These are phyloP conservation scores for Atractosteus spatula DNA, from an alignment of 2,113 vertebrate species.

Conservation along the genomic window DNA sequence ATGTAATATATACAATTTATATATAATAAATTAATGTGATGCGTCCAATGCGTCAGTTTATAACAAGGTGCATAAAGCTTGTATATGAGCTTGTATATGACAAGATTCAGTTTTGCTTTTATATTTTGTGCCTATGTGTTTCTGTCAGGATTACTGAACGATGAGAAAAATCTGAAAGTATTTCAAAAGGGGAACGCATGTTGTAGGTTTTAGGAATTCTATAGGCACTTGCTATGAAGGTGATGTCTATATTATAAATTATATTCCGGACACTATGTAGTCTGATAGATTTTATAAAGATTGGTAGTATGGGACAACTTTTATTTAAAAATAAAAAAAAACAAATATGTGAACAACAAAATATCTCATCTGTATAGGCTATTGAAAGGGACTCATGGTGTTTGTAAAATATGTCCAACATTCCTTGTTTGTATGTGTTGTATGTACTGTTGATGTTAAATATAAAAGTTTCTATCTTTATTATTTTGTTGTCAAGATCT, in stretches of 20 bases:
- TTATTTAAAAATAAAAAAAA: conserved; percentile 71
- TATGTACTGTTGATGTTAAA: conserved; percentile 98
- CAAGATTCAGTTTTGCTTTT: conserved; percentile 78
- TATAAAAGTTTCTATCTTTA: conserved; percentile 98
- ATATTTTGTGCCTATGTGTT: conserved; percentile 89
- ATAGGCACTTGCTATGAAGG: conserved; percentile 97
- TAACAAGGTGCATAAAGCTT: conserved; percentile 82
- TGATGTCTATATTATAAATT: conserved; percentile 98
- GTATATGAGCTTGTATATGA: conserved; percentile 93
- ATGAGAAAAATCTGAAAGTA: conserved; percentile 49
- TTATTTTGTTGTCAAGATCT: conserved; percentile 93
- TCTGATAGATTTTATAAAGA: conserved; percentile 99
- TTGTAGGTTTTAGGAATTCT: conserved; percentile 74
- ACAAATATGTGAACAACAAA: conserved; percentile 76
- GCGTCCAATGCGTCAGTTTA: conserved; percentile 77
- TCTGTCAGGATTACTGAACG: conserved; percentile 78
- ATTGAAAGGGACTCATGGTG: conserved; percentile 83
- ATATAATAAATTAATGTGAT: conserved; percentile 75
- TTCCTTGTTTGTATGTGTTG: conserved; percentile 99
- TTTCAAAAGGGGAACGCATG: conserved; percentile 84
- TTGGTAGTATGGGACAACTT: conserved; percentile 91
- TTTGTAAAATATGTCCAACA: conserved; percentile 94
- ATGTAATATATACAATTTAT: conserved; percentile 74
- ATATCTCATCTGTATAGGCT: conserved; percentile 75
- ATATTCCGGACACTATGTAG: conserved; percentile 99